Evolutionary conservation across 2,888 invertebrate genomes (phyloP), one percentile per base, ranked within the genome.

Genomic region (Sesia apiformis): DNA sequence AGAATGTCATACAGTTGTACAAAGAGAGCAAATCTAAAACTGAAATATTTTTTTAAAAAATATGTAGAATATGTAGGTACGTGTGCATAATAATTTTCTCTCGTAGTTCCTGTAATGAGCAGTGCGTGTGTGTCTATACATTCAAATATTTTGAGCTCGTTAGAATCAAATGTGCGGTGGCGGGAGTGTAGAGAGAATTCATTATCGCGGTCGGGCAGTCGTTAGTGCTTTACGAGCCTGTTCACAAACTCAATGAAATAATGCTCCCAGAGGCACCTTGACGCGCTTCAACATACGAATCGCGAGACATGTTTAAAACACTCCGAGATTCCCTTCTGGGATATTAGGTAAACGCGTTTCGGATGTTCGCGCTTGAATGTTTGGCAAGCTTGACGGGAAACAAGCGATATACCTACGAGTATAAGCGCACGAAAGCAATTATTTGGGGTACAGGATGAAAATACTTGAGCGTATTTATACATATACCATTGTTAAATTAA

Each of bases 161-260:
- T 70, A 72, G 66, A 69, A 67, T 67, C 71, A 66, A 70, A 66
- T 65, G 56, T 43, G 53, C 23, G 76, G 69, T 71, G 73, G 62
- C 66, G 72, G 70, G 74, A 74, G 81, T 75, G 75, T 72, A 69
- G 76, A 76, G 76, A 74, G 84, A 81, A 83, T 84, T 84, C 84
- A 85, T 84, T 84, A 84, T 76, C 71, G 81, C 73, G 80, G 81
- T 76, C 73, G 77, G 74, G 77, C 78, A 80, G 81, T 83, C 83
- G 83, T 84, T 84, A 84, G 85, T 72, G 81, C 83, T 82, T 83
- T 78, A 81, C 80, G 75, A 76, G 76, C 72, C 72, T 76, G 79
- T 78, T 84, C 78, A 69, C 78, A 72, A 79, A 80, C 82, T 81
- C 84, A 79, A 78, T 79, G 79, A 80, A 81, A 82, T 83, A 83